Evolutionary conservation across 1,140 invertebrate species (phyloP).

Genomic region (Tribolium castaneum): DNA sequence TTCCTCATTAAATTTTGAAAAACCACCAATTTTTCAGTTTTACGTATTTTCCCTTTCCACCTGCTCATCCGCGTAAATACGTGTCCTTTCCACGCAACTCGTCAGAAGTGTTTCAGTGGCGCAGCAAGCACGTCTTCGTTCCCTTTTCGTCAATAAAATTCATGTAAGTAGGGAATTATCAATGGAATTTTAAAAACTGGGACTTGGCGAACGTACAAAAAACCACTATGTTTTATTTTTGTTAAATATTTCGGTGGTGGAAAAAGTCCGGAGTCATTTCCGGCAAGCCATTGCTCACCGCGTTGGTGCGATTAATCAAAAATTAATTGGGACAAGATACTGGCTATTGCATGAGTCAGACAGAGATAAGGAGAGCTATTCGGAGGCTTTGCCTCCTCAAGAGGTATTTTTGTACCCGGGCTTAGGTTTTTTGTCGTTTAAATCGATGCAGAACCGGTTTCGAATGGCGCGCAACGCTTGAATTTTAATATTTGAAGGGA

Average conservation of each 20-base stretch:
- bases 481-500: background rate
- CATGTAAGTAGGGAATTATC: background rate
- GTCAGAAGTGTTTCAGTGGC: background rate
- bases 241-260: background rate
- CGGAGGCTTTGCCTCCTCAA: background rate
- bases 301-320: background rate
- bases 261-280: background rate
- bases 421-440: background rate
- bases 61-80: background rate
- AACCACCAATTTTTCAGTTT: background rate
- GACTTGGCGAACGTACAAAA: background rate
- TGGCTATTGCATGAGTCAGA: background rate
- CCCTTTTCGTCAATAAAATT: background rate
- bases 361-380: background rate
- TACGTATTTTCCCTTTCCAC: background rate
- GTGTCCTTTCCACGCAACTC: background rate
- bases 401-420: background rate
- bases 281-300: background rate
- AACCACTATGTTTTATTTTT: background rate
- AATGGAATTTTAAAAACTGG: background rate
- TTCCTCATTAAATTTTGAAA: background rate
- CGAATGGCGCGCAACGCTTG: background rate
- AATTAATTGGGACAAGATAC: background rate
- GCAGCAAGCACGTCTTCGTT: background rate
- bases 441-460: background rate